Base-by-base conservation (phyloP, 1,140 invertebrate genomes). In the Theocolax elegans region DNA sequence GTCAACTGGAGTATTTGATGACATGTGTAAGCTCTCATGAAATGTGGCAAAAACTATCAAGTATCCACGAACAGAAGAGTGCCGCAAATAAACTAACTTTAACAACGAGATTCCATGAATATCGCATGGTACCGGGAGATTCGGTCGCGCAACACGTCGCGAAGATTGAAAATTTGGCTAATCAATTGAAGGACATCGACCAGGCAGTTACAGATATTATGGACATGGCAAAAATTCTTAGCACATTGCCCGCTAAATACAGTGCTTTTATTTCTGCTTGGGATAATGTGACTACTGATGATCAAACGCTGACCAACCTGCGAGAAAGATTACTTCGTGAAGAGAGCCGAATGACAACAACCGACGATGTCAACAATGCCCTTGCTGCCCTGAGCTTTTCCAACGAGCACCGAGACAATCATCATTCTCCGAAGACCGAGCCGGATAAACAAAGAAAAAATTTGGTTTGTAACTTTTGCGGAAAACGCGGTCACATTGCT, bases 61-160 rank as follows among this genome's bases (percentile, higher is more conserved):
- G 19, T 2, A 54, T 66, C 7, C 31, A 40, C 31, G 38, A 66
- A 25, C 49, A 66, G 38, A 66, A 54, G 17, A 67, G 53, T 42
- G 66, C 59, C 12, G 31, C 60, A 23, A 74, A 75, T 25, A 74
- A 75, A 25, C 21, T 74, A 3, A 38, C 38, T 19, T 17, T 75
- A 0, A 59, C 67, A n/a, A 72, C 66, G 29, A 64, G 48, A 35
- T 76, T 75, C 58, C 74, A 76, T 25, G 67, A 71, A 12, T 60
- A 71, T 54, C 29, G 42, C 44, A 75, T 67, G 66, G 23, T 9
- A 1, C 29, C n/a, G n/a, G n/a, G n/a, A n/a, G n/a, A n/a, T n/a
- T n/a, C n/a, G n/a, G n/a, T n/a, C n/a, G n/a, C n/a, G n/a, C n/a
- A n/a, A n/a, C n/a, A n/a, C n/a, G n/a, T n/a, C n/a, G n/a, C n/a